These are phyloP conservation scores for Coelinius sp. DNA, from an alignment of 2,888 invertebrate species.

Conservation along the genomic window DNA sequence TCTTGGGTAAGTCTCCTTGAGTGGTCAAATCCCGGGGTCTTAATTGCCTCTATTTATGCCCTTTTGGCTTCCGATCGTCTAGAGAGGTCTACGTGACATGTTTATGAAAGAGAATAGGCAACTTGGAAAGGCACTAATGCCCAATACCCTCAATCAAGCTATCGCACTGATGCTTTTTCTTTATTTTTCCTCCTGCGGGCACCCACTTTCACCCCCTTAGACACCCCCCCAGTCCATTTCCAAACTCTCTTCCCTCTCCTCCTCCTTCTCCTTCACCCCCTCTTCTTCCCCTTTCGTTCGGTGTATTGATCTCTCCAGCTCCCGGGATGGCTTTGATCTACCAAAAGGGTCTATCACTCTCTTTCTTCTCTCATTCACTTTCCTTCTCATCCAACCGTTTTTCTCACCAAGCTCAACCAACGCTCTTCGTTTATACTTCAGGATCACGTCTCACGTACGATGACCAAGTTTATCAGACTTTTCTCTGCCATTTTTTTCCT, in stretches of 20 bases:
- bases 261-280: too few relatives aligned
- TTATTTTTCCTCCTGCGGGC: slow-evolving; percentile 41
- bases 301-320: slow-evolving; percentile 66
- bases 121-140: slow-evolving; percentile 59
- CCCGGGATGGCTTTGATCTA: slow-evolving; percentile 68
- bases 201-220: slow-evolving; percentile 42
- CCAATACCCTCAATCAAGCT: slow-evolving; percentile 67
- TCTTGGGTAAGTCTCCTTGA: slow-evolving; percentile 33
- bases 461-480: slow-evolving; percentile 63
- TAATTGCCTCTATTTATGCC: slow-evolving; percentile 70
- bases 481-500: slow-evolving; percentile 44
- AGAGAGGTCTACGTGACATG: slow-evolving; percentile 65
- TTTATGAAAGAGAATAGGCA: slow-evolving; percentile 62
- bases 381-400: slow-evolving; percentile 35
- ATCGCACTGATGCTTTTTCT: slow-evolving; percentile 47
- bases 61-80: slow-evolving; percentile 63
- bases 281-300: slow-evolving; percentile 46
- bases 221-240: slow-evolving; percentile 1
- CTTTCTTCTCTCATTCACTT: slow-evolving; percentile 21
- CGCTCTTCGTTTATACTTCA: slow-evolving; percentile 15
- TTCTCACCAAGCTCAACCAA: slow-evolving; percentile 23
- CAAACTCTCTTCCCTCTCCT: too few relatives aligned
- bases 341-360: slow-evolving; percentile 57
- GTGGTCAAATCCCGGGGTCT: slow-evolving; percentile 47
- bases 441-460: slow-evolving; percentile 53